phyloP scores from a whole-genome alignment of 2,888 invertebrate species.

The Hydropsyche betteni region DNA sequence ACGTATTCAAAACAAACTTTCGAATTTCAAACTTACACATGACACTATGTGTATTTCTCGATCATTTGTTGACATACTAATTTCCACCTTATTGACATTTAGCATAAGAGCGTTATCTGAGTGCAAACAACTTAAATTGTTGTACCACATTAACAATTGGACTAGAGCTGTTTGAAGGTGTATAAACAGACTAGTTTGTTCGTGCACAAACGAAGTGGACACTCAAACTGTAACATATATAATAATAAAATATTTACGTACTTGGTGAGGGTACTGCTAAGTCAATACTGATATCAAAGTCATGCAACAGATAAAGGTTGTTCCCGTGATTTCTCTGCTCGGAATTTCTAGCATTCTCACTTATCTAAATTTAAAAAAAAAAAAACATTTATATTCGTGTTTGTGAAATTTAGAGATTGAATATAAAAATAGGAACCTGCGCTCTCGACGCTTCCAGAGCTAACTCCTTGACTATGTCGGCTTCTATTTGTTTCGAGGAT shows the following conservation, averaged over 20 bases:
- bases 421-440: conserved; percentile 58
- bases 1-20: no score
- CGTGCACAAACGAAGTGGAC: no score
- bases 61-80: no score
- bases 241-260: conserved; percentile 60
- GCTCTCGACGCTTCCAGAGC: conserved; percentile 57
- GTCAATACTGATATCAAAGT: conserved; percentile 96
- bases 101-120: no score
- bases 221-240: no score
- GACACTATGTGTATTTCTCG: no score
- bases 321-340: conserved; percentile 57
- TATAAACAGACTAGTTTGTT: no score
- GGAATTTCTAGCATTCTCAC: neutral
- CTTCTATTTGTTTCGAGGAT: conserved; percentile 62
- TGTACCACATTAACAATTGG: no score
- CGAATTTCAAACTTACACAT: no score
- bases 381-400: neutral
- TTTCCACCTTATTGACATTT: no score
- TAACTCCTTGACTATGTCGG: conserved; percentile 59
- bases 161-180: no score
- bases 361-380: conserved; percentile 13
- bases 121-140: no score
- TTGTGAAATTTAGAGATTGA: neutral
- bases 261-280: conserved; percentile 83
- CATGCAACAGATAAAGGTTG: conserved; percentile 76